phyloP scores from a whole-genome alignment of 2,888 invertebrate species.

The Yponomeuta plumbellus region DNA sequence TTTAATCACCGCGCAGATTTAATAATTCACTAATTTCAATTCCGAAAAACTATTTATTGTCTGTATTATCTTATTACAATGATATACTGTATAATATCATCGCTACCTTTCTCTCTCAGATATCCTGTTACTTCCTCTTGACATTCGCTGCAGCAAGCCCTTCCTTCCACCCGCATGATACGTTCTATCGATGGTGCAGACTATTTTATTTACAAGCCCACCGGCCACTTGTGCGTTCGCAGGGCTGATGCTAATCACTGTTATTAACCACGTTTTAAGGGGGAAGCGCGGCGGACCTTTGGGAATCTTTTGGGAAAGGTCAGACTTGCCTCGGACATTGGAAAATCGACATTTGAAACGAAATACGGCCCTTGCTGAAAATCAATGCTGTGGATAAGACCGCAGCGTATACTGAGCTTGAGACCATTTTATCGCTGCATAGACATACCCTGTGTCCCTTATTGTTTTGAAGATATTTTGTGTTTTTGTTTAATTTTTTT shows the following conservation, averaged over 20 bases:
- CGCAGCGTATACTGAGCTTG: no score
- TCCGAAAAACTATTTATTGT: no score
- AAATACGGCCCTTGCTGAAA: neutral
- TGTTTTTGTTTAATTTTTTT: no score
- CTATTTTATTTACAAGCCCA: conserved; percentile 4
- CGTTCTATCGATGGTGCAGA: conserved; percentile 35
- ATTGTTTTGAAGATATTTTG: no score
- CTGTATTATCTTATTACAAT: no score
- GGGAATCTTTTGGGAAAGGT: neutral
- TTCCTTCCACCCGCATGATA: conserved; percentile 56
- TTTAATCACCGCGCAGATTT: no score
- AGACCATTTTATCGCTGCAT: no score
- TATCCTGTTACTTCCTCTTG: neutral
- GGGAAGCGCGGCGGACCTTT: neutral
- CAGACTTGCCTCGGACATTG: neutral
- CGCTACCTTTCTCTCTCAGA: neutral
- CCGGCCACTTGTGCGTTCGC: conserved; percentile 10
- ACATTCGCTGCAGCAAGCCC: conserved; percentile 28
- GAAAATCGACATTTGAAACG: neutral
- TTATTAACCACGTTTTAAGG: neutral
- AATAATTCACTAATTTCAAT: no score
- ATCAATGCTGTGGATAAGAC: no score
- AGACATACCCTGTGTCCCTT: no score
- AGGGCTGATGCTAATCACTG: neutral
- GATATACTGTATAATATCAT: neutral